Conservation (phyloP, 2,888 invertebrate genomes). For the Drosophila meridionalis region DNA sequence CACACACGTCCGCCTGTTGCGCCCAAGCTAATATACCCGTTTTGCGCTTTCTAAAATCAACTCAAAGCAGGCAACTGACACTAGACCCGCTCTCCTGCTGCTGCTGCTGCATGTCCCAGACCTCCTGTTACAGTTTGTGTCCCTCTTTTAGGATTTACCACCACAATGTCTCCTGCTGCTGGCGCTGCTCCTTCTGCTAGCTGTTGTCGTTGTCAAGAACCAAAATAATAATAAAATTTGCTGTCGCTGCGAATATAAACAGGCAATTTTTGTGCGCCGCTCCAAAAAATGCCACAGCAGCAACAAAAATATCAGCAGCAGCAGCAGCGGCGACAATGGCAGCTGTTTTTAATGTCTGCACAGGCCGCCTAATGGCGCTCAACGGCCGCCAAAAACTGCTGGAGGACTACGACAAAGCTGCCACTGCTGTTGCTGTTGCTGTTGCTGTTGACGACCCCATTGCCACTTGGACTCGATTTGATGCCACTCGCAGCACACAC, state of each 20-base stretch:
- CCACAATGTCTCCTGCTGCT: neutral
- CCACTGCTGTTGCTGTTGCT: slow-evolving; percentile 40
- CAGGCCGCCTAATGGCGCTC: slow-evolving; percentile 65
- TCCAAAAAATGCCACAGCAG: slow-evolving; percentile 58
- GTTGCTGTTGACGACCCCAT: slow-evolving; percentile 57
- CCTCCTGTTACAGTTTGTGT: neutral
- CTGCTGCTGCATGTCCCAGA: neutral
- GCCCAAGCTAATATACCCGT: neutral
- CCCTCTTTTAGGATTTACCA: neutral
- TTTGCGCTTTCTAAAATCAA: slow-evolving; percentile 14
- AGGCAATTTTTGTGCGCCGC: slow-evolving; percentile 74
- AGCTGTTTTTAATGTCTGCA: slow-evolving; percentile 80
- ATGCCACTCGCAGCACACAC: slow-evolving; percentile 13
- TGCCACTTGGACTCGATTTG: slow-evolving; percentile 51
- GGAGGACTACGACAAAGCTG: slow-evolving; percentile 53
- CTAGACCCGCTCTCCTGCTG: slow-evolving; percentile 15
- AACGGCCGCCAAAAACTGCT: slow-evolving; percentile 53
- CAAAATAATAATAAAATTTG: slow-evolving; percentile 80
- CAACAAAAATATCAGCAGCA: slow-evolving; percentile 38
- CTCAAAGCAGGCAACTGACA: slow-evolving; percentile 38
- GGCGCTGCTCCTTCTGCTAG: slow-evolving; percentile 4
- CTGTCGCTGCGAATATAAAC: slow-evolving; percentile 81
- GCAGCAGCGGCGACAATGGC: slow-evolving; percentile 48
- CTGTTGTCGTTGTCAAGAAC: slow-evolving; percentile 76
- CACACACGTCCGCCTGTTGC: neutral